Evolutionary conservation across 2,888 invertebrate species (phyloP).

Genomic region (Euplagia quadripunctaria): DNA sequence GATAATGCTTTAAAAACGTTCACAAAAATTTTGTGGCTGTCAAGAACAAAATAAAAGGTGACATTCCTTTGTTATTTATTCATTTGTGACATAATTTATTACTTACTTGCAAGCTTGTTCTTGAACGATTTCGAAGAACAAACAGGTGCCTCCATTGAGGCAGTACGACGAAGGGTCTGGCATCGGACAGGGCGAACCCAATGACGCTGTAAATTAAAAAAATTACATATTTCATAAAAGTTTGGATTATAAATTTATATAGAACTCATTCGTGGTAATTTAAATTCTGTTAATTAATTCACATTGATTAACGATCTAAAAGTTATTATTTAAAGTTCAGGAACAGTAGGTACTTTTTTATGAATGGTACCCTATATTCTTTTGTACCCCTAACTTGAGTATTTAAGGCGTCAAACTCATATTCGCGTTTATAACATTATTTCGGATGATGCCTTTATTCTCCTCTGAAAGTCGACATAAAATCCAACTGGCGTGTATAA

Average conservation of each 20-base stretch:
- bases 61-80: background rate
- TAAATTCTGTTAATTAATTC: no score
- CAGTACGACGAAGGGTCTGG: conserved; percentile 90
- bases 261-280: background rate
- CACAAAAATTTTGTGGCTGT: background rate
- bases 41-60: background rate
- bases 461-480: background rate
- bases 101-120: conserved; percentile 96
- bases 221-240: background rate
- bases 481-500: background rate
- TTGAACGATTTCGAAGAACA: conserved; percentile 92
- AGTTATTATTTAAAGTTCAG: no score
- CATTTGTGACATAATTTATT: conserved; percentile 23
- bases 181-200: conserved; percentile 90
- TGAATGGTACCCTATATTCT: no score
- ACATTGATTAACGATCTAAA: no score
- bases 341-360: no score
- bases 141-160: conserved; percentile 95
- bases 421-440: no score
- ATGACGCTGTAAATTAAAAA: conserved; percentile 67
- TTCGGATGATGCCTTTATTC: no score
- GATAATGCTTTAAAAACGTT: background rate
- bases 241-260: background rate
- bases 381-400: no score
- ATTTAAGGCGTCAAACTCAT: no score